phyloP scores from a whole-genome alignment of 2,113 vertebrate genomes.

The Phrynocephalus versicolor region DNA sequence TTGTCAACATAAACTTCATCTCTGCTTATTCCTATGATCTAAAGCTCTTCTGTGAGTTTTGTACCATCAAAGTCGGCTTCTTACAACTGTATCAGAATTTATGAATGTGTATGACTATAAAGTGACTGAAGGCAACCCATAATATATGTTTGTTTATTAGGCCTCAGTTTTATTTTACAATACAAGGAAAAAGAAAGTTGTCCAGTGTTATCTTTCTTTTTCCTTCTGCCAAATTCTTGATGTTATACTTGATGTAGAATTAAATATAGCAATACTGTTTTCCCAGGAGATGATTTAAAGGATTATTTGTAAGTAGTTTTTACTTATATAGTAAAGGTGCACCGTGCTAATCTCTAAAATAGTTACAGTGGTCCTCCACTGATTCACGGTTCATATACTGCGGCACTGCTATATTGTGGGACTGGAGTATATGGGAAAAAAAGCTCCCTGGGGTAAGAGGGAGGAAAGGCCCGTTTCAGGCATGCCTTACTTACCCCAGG shows the following conservation, averaged over 20 bases:
- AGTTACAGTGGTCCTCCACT: no score
- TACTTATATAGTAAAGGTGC: neutral
- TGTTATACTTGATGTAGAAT: slow-evolving; percentile 1
- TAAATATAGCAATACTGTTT: neutral
- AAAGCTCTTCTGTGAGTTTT: slow-evolving; percentile 71
- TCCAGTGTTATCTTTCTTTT: neutral
- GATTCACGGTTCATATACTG: no score
- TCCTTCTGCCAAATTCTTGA: neutral
- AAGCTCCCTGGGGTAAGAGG: no score
- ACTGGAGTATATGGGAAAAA: no score
- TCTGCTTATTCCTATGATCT: slow-evolving; percentile 68
- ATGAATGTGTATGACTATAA: slow-evolving; percentile 73
- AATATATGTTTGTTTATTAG: slow-evolving; percentile 60
- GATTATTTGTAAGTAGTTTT: slow-evolving; percentile 32
- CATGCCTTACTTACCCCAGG: no score
- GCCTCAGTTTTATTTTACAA: slow-evolving; percentile 48
- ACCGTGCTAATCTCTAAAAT: neutral
- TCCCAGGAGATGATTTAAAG: slow-evolving; percentile 27
- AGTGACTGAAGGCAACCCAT: slow-evolving; percentile 66
- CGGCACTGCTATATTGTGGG: no score
- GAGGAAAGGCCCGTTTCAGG: no score
- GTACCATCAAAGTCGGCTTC: slow-evolving; percentile 68
- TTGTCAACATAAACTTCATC: slow-evolving; percentile 74
- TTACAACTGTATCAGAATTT: slow-evolving; percentile 72
- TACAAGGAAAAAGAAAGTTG: slow-evolving; percentile 40